Percentiles rank a stretch among this genome's conserved stretches.
Evolutionary conservation across 2,888 invertebrate species (phyloP).

Genomic region (Pyrrhosoma nymphula): DNA sequence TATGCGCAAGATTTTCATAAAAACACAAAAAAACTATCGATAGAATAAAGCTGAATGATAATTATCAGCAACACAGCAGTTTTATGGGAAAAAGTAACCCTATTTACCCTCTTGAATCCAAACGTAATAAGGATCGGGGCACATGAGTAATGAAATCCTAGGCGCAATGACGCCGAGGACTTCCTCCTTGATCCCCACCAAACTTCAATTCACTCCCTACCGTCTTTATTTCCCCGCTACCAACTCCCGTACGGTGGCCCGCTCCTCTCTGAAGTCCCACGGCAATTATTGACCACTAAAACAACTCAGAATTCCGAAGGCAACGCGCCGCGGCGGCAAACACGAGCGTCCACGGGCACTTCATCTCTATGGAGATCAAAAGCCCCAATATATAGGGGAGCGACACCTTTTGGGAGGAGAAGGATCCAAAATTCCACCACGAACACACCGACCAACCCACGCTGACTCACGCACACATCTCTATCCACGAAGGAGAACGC

Average conservation of each 20-base stretch:
- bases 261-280: neutral
- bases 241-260: neutral
- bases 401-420: constrained; percentile 29
- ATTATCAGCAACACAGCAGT: too few relatives aligned
- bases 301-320: constrained; percentile 22
- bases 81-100: too few relatives aligned
- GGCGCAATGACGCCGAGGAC: neutral
- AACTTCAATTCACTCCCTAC: neutral
- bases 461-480: neutral
- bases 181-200: neutral
- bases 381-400: constrained; percentile 28
- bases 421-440: constrained; percentile 32
- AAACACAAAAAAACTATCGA: too few relatives aligned
- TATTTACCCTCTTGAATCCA: too few relatives aligned
- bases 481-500: neutral
- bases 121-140: too few relatives aligned
- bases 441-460: neutral
- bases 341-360: neutral
- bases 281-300: constrained; percentile 49
- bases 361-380: constrained; percentile 22
- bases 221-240: neutral
- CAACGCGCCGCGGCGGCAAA: neutral
- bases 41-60: too few relatives aligned
- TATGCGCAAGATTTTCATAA: too few relatives aligned
- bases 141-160: too few relatives aligned